These are phyloP conservation scores for Cheirogaleus medius DNA, from an alignment of 2,113 vertebrate species.

Conservation along the genomic window DNA sequence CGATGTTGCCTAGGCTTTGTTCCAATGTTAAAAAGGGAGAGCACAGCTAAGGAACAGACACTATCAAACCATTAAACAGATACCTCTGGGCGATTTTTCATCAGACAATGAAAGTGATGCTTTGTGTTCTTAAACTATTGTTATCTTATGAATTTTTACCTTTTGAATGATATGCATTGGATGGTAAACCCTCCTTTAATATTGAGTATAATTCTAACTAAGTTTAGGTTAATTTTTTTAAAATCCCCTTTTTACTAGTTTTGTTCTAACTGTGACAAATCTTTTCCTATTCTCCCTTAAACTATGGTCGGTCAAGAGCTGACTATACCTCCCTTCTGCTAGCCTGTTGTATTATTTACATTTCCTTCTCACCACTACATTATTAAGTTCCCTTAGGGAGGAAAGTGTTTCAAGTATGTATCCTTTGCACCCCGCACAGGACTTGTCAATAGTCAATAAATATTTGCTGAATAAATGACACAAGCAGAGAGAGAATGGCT, in stretches of 20 bases:
- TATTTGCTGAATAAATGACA: neutral
- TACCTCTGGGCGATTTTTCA: neutral
- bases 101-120: neutral
- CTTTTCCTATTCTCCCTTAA: neutral
- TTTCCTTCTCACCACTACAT: neutral
- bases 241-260: neutral
- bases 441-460: neutral
- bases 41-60: neutral
- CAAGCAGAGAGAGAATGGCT: neutral
- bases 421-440: neutral
- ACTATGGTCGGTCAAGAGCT: neutral
- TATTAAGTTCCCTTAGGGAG: neutral
- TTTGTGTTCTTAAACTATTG: neutral
- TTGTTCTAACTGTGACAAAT: neutral
- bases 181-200: neutral
- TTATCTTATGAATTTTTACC: neutral
- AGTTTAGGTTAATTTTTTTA: neutral
- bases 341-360: neutral
- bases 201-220: neutral
- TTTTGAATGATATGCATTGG: neutral
- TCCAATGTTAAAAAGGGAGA: conserved; percentile 54
- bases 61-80: neutral
- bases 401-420: neutral
- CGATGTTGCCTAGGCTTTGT: conserved; percentile 11
- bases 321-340: neutral